These are phyloP conservation scores for Anolis apletophallus DNA, from an alignment of 2,797 vertebrate species.

Conservation along the genomic window DNA sequence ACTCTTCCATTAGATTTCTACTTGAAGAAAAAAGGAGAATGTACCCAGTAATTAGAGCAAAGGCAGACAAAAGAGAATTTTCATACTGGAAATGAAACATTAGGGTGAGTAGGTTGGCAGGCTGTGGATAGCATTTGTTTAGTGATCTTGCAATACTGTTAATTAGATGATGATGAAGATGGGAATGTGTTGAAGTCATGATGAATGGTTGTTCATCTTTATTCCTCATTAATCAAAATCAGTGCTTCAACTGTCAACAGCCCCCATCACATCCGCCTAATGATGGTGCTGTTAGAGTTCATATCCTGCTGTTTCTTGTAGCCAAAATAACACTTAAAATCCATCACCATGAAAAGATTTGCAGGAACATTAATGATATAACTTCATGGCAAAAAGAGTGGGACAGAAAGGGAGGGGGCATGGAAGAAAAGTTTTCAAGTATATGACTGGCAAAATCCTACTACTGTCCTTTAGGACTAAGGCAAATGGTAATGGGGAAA, in stretches of 20 bases:
- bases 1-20: neutral
- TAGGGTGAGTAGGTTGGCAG: conserved; percentile 6
- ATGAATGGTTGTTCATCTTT: conserved; percentile 41
- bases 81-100: neutral
- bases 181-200: neutral
- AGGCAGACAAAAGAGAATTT: neutral
- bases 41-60: neutral
- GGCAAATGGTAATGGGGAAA: conserved; percentile 28
- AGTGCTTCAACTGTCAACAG: conserved; percentile 47
- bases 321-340: conserved; percentile 55
- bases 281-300: conserved; percentile 43
- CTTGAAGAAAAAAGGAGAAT: neutral
- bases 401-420: conserved; percentile 39
- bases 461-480: conserved; percentile 28
- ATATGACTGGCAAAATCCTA: conserved; percentile 35
- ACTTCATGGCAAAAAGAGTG: conserved; percentile 46
- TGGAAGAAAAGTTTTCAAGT: neutral
- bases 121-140: conserved; percentile 31
- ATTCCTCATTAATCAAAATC: conserved; percentile 59
- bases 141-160: neutral
- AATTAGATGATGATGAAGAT: conserved; percentile 23
- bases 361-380: conserved; percentile 45
- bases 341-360: conserved; percentile 29
- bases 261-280: conserved; percentile 48
- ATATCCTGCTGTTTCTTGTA: conserved; percentile 32